Evolutionary conservation across 2,113 vertebrate genomes (phyloP).

Genomic region (Anoplopoma fimbria): DNA sequence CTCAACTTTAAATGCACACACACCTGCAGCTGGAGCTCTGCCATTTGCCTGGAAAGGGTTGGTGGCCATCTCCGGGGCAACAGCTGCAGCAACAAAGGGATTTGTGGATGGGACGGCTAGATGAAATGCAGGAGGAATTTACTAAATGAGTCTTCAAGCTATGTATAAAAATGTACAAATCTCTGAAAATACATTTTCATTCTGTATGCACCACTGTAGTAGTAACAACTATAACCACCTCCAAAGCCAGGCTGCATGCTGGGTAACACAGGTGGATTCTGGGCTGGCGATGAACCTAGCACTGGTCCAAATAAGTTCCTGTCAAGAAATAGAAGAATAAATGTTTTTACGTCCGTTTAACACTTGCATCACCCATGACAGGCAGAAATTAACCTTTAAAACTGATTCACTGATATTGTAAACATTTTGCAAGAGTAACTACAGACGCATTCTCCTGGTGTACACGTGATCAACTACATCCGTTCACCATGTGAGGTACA

Average conservation of each 20-base stretch:
- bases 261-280: constrained; percentile 88
- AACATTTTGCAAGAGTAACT: not conserved
- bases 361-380: not conserved
- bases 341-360: not conserved
- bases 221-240: constrained; percentile 80
- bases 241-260: constrained; percentile 92
- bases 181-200: not conserved
- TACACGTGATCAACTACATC: not conserved
- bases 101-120: constrained; percentile 93
- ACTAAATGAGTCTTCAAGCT: constrained; percentile 6
- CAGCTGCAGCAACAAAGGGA: constrained; percentile 91
- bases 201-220: not conserved
- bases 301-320: constrained; percentile 93
- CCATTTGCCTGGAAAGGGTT: constrained; percentile 97
- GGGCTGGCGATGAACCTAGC: constrained; percentile 88
- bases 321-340: constrained; percentile 48
- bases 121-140: constrained; percentile 49
- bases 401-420: not conserved
- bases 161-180: not conserved
- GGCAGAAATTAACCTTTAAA: too few relatives aligned
- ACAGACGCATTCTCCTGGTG: not conserved
- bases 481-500: not conserved
- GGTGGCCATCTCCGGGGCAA: constrained; percentile 91
- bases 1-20: not conserved
- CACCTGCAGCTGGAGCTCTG: constrained; percentile 85